Evolutionary conservation across 2,113 vertebrate species (phyloP).

Genomic region (Bufo gargarizans): DNA sequence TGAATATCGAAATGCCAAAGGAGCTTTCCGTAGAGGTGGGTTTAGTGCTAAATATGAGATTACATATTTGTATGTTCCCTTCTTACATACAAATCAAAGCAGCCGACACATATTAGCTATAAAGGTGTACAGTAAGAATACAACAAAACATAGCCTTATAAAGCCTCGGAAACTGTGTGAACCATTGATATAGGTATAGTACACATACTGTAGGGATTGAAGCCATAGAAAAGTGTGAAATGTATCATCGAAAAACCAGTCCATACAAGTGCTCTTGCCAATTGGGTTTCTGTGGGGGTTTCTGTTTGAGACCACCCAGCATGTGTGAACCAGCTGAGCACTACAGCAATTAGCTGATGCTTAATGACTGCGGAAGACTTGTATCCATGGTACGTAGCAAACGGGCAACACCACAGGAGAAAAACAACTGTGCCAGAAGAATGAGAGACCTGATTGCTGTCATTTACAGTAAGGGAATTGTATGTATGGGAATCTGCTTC

Average conservation of each 20-base stretch:
- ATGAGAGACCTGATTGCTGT: neutral
- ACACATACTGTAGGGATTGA: no score
- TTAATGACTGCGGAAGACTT: neutral
- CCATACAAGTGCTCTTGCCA: conserved; percentile 23
- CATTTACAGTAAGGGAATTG: neutral
- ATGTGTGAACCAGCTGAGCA: conserved; percentile 35
- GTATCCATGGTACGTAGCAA: conserved; percentile 5
- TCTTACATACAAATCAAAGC: no score
- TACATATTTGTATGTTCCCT: no score
- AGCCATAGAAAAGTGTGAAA: neutral
- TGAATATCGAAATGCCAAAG: no score
- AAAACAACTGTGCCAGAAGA: conserved; percentile 21
- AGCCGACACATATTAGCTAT: no score
- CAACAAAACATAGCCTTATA: no score
- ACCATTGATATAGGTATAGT: no score
- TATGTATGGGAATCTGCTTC: neutral
- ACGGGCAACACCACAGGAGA: neutral
- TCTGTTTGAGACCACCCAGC: conserved; percentile 56
- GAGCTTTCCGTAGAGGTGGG: no score
- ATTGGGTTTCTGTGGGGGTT: conserved; percentile 25
- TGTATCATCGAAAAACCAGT: neutral
- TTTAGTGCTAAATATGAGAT: no score
- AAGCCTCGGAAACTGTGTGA: no score
- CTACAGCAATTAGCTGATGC: conserved; percentile 42
- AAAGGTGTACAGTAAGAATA: no score